Evolutionary conservation across 2,888 invertebrate genomes (phyloP), one percentile per base, ranked within the genome.

Genomic region (Charanyca ferruginea): DNA sequence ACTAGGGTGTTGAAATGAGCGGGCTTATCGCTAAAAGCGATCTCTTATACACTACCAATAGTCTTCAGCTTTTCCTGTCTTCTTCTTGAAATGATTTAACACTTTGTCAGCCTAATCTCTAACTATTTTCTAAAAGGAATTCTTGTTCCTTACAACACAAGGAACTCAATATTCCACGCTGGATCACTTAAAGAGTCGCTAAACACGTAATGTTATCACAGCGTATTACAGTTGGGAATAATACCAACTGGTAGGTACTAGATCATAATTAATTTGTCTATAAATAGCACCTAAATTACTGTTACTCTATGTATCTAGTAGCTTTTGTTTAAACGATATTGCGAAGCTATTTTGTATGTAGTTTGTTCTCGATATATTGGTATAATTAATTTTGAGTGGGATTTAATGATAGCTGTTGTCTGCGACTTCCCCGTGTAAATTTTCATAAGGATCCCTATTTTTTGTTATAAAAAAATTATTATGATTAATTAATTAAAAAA

Each of bases 211-310:
- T 9, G 5, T 25, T 23, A 18, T 35, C 23, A 35, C 42, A 47
- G 3, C 16, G 16, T 47, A 47, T 47, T 28, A 63, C 28, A 44
- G 41, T 32, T 49, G 44, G 23, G 51, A 51, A 55, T 18, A 44
- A 6, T 45, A 55, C 23, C 32, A 32, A 44, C 35, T 20, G 25
- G 11, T 28, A 45, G 8, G 25, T 55, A 47, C 22, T 25, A 2
- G n/a, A 4, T 8, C 23, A 42, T 42, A 48, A 61, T 57, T 47
- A 61, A 48, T 53, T 23, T 32, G 9, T 28, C 45, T 52, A 28
- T 35, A 42, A 55, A 73, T 55, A 59, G 20, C 16, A 20, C n/a
- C 2, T 48, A 20, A 42, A 57, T 52, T 9, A n/a, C 3, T 23
- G 18, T 51, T 7, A 45, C 3, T 53, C 23, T 3, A n/a, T 9